A percentile compares a stretch with the other conserved stretches of the same genome.
phyloP scores from a whole-genome alignment of 2,113 vertebrate genomes.

The Phrynosoma blainvillii region DNA sequence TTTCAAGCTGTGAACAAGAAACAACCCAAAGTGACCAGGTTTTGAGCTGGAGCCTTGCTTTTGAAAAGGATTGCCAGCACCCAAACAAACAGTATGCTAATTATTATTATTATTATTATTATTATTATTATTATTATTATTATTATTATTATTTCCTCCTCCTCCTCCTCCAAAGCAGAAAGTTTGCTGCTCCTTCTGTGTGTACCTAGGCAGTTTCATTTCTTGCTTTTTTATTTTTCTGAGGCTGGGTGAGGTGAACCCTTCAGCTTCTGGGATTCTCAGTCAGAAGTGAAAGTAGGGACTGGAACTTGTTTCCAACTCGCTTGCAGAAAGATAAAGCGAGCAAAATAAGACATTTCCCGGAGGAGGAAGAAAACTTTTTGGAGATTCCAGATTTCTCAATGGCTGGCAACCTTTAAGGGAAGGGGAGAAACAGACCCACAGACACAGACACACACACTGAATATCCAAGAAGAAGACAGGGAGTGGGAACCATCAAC shows the following conservation, averaged over 20 bases:
- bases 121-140: not conserved
- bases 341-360: not conserved
- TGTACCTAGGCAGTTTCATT: slow-evolving; percentile 80
- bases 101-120: not conserved
- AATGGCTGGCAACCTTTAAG: slow-evolving; percentile 68
- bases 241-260: slow-evolving; percentile 75
- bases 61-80: not conserved
- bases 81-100: not conserved
- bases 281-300: slow-evolving; percentile 86
- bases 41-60: slow-evolving; percentile 41
- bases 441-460: not conserved
- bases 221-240: slow-evolving; percentile 80
- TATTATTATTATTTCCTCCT: too few relatives aligned
- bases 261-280: slow-evolving; percentile 80
- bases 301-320: slow-evolving; percentile 75
- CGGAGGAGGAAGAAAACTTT: slow-evolving; percentile 48
- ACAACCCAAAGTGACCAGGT: slow-evolving; percentile 53
- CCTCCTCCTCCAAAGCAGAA: slow-evolving; percentile 54
- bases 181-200: slow-evolving; percentile 76
- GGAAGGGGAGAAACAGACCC: not conserved
- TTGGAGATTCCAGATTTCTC: slow-evolving; percentile 55
- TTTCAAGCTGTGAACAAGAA: slow-evolving; percentile 66
- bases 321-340: slow-evolving; percentile 58
- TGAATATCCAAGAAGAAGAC: slow-evolving; percentile 46
- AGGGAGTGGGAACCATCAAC: slow-evolving; percentile 53